phyloP scores from a whole-genome alignment of 2,797 vertebrate species.

The Sebastes diploproa region DNA sequence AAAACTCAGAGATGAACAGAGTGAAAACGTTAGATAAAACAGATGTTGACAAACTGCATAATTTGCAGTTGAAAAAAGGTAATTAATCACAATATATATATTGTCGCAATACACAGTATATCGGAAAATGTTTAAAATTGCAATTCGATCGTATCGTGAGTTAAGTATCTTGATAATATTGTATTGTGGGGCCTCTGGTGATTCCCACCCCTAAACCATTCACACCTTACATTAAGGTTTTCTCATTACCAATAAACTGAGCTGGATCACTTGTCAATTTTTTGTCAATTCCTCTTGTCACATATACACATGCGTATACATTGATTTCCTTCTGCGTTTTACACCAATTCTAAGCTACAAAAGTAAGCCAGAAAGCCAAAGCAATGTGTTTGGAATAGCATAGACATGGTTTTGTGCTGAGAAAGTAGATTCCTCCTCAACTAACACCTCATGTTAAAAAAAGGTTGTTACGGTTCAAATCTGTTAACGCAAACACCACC shows the following conservation, averaged over 20 bases:
- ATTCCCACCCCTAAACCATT: background rate
- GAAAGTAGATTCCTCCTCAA: background rate
- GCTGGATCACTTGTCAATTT: background rate
- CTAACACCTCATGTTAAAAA: background rate
- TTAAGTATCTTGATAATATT: too few species aligned
- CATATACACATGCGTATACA: background rate
- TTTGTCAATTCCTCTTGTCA: background rate
- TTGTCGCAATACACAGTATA: too few species aligned
- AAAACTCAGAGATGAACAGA: too few species aligned
- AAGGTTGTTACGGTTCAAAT: background rate
- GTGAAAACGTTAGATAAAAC: too few species aligned
- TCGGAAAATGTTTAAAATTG: too few species aligned
- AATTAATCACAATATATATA: too few species aligned
- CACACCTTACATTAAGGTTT: background rate
- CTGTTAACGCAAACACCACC: background rate
- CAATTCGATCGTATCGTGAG: too few species aligned
- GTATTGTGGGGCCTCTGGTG: too few species aligned
- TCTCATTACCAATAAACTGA: background rate
- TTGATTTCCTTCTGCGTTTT: background rate
- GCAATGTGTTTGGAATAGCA: background rate
- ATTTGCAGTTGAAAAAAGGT: too few species aligned
- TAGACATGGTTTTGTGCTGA: background rate
- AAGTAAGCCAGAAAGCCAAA: background rate
- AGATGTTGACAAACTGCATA: too few species aligned
- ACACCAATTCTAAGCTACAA: background rate